Evolutionary conservation across 2,797 vertebrate species (phyloP).

Genomic region (Ctenopoma kingsleyae): DNA sequence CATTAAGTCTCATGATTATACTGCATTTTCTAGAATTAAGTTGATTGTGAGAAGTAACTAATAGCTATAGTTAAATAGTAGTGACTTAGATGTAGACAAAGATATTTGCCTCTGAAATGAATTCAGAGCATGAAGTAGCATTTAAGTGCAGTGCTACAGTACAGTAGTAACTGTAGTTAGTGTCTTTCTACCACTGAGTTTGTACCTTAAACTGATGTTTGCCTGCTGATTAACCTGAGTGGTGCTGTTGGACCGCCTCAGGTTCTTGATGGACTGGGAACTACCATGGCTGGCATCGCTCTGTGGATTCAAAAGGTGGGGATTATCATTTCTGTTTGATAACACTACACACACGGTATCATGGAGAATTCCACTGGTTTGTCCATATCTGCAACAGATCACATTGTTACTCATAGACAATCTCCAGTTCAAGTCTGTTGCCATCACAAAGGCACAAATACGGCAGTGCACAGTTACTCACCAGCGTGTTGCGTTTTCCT

Average conservation of each 20-base stretch:
- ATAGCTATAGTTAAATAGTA: too few relatives aligned
- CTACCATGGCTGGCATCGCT: constrained; percentile 75
- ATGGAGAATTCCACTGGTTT: neutral
- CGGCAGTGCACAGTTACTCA: constrained; percentile 70
- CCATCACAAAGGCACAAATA: neutral
- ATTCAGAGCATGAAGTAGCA: too few relatives aligned
- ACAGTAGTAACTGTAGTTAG: too few relatives aligned
- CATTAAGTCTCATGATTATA: too few relatives aligned
- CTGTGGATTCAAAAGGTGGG: constrained; percentile 75
- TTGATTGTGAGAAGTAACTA: too few relatives aligned
- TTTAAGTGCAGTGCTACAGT: too few relatives aligned
- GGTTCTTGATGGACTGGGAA: constrained; percentile 91
- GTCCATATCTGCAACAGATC: constrained; percentile 17
- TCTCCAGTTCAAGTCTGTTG: neutral
- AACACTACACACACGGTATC: neutral
- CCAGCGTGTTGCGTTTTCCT: constrained; percentile 87
- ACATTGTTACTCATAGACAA: neutral
- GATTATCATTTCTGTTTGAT: neutral
- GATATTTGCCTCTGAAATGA: too few relatives aligned
- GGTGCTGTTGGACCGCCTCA: constrained; percentile 92
- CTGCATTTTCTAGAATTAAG: too few relatives aligned
- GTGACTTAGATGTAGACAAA: too few relatives aligned
- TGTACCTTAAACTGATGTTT: constrained; percentile 82
- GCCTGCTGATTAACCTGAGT: constrained; percentile 90
- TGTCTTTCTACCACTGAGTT: neutral